Evolutionary conservation across 2,888 invertebrate genomes (phyloP).

Genomic region (Harpagoxenus sublaevis): DNA sequence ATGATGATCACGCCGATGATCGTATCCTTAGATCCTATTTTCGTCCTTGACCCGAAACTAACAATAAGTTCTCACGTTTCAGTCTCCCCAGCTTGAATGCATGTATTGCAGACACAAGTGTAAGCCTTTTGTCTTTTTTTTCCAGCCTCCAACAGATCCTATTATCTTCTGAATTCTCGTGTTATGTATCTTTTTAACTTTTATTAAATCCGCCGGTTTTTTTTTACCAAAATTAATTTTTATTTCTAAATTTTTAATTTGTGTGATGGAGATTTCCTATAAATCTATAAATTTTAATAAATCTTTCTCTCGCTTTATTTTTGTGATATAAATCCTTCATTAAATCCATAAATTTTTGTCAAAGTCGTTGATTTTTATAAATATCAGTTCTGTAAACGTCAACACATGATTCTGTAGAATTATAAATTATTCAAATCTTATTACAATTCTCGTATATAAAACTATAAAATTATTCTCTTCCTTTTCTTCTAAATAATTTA

Average conservation of each 20-base stretch:
- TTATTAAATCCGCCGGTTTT: not conserved
- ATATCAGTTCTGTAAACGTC: not conserved
- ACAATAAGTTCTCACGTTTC: not conserved
- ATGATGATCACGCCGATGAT: not conserved
- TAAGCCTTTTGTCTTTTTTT: not conserved
- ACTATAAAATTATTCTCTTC: not conserved
- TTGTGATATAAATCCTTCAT: not conserved
- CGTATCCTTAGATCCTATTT: not conserved
- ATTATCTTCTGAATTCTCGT: not conserved
- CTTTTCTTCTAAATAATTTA: not conserved
- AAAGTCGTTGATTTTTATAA: not conserved
- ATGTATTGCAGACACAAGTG: not conserved
- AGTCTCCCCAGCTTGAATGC: not conserved
- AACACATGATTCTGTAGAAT: not conserved
- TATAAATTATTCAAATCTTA: not conserved
- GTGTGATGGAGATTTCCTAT: not conserved
- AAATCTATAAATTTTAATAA: not conserved
- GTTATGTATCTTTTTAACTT: not conserved
- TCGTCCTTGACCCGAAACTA: not conserved
- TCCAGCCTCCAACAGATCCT: not conserved
- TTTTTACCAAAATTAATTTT: not conserved
- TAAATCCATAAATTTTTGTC: not conserved
- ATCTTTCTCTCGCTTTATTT: not conserved
- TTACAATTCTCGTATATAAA: not conserved
- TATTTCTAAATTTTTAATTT: conserved; percentile 8